These are phyloP conservation scores for Telmatochromis brachygnathus DNA, from an alignment of 2,113 vertebrate species.

Conservation along the genomic window DNA sequence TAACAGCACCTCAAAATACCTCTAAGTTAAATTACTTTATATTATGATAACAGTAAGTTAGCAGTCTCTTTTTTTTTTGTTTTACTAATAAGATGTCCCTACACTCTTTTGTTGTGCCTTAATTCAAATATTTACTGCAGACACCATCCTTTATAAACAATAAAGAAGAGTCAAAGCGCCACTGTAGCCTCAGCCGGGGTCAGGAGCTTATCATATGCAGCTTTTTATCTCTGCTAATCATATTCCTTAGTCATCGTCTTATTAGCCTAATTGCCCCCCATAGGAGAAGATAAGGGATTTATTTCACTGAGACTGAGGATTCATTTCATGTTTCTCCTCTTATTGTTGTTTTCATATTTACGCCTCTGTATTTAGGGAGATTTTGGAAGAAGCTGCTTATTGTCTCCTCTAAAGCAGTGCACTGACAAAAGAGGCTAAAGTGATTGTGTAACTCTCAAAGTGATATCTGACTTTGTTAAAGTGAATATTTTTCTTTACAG, in stretches of 20 bases:
- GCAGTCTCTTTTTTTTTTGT: not conserved
- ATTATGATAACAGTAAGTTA: not conserved
- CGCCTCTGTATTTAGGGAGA: not conserved
- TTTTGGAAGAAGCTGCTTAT: not conserved
- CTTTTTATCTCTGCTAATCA: slow-evolving; percentile 34
- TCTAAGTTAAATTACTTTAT: not conserved
- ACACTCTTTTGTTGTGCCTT: not conserved
- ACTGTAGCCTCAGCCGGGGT: slow-evolving; percentile 30
- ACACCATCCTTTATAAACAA: not conserved
- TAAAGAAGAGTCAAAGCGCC: not conserved
- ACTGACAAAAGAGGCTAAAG: not conserved
- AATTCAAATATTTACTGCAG: not conserved
- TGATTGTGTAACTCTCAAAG: slow-evolving; percentile 8
- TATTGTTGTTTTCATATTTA: not conserved
- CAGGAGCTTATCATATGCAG: slow-evolving; percentile 12
- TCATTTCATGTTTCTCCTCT: slow-evolving; percentile 14
- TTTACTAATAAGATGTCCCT: not conserved
- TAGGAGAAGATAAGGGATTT: slow-evolving; percentile 1
- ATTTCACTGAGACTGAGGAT: not conserved
- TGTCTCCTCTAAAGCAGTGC: not conserved
- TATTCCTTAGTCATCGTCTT: slow-evolving; percentile 33
- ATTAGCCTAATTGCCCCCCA: slow-evolving; percentile 34
- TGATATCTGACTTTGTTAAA: slow-evolving; percentile 21
- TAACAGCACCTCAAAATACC: not conserved
- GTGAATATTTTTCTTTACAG: not conserved